These are phyloP conservation scores for Adoxophyes honmai DNA, from an alignment of 1,140 invertebrate genomes.

Conservation along the genomic window DNA sequence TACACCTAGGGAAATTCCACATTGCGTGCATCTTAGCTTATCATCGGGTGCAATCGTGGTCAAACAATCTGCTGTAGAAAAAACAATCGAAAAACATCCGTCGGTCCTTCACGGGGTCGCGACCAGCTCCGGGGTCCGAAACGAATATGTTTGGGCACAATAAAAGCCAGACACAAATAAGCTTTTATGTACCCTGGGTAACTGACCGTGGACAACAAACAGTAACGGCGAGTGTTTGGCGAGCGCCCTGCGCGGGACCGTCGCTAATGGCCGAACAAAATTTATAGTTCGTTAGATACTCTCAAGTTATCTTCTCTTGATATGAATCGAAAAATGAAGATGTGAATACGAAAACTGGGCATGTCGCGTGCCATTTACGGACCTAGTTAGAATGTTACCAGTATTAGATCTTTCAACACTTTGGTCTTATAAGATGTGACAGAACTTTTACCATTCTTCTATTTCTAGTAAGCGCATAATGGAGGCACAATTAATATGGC, in stretches of 20 bases:
- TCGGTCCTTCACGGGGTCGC: constrained; percentile 1
- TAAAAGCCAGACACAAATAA: constrained; percentile 50
- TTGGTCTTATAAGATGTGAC: too few relatives aligned
- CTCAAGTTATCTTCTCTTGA: constrained; percentile 6
- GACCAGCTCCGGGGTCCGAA: constrained; percentile 19
- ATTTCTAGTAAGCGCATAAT: too few relatives aligned
- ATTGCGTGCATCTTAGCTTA: too few relatives aligned
- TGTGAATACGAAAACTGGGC: neutral
- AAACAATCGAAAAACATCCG: too few relatives aligned
- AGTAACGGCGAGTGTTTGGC: constrained; percentile 37
- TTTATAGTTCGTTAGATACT: constrained; percentile 54
- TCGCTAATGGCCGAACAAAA: constrained; percentile 40
- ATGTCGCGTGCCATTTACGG: constrained; percentile 30
- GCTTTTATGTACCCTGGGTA: constrained; percentile 54
- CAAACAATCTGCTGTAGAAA: too few relatives aligned
- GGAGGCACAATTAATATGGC: too few relatives aligned
- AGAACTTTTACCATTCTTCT: too few relatives aligned
- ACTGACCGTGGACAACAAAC: constrained; percentile 73
- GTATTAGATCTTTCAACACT: too few relatives aligned
- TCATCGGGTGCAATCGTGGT: too few relatives aligned
- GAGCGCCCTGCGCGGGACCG: constrained; percentile 19
- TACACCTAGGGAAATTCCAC: too few relatives aligned
- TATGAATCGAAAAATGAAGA: neutral
- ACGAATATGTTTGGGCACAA: constrained; percentile 45
- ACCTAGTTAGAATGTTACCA: constrained; percentile 44